These are phyloP conservation scores for Hippocampus abdominalis DNA, from an alignment of 2,113 vertebrate genomes.

Conservation along the genomic window DNA sequence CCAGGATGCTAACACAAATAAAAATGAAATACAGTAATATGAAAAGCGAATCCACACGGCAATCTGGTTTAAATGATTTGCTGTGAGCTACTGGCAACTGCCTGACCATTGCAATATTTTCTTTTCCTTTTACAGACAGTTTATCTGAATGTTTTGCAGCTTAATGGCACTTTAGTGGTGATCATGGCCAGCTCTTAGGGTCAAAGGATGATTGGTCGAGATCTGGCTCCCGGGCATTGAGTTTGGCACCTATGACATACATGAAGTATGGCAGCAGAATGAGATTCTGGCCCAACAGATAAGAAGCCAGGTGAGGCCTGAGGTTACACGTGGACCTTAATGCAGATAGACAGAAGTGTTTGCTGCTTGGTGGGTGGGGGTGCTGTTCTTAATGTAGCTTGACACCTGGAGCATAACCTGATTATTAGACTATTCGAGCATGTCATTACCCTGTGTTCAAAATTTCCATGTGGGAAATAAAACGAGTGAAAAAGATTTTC, in stretches of 20 bases:
- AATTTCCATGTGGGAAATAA: slow-evolving; percentile 36
- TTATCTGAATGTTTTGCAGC: background rate
- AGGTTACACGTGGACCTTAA: slow-evolving; percentile 52
- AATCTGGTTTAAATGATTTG: background rate
- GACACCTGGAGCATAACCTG: slow-evolving; percentile 53
- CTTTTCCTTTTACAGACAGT: background rate
- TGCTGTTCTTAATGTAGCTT: slow-evolving; percentile 48
- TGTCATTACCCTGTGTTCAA: slow-evolving; percentile 44
- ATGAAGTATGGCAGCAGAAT: slow-evolving; percentile 18
- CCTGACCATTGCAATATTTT: background rate
- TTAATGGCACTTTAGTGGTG: background rate
- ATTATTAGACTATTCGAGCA: slow-evolving; percentile 61
- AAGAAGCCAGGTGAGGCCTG: slow-evolving; percentile 52
- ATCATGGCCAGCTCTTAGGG: background rate
- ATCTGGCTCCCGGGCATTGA: no score
- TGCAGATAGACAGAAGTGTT: slow-evolving; percentile 56
- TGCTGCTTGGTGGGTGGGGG: slow-evolving; percentile 15
- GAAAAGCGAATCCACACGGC: background rate
- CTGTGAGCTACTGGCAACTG: background rate
- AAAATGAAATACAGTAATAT: background rate
- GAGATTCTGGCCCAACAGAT: slow-evolving; percentile 23
- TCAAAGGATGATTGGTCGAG: background rate
- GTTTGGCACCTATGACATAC: background rate
- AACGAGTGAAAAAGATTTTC: slow-evolving; percentile 29
- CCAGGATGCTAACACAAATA: background rate